These are phyloP conservation scores for Cyprinodon diabolis DNA, from an alignment of 2,797 vertebrate genomes.

Conservation along the genomic window DNA sequence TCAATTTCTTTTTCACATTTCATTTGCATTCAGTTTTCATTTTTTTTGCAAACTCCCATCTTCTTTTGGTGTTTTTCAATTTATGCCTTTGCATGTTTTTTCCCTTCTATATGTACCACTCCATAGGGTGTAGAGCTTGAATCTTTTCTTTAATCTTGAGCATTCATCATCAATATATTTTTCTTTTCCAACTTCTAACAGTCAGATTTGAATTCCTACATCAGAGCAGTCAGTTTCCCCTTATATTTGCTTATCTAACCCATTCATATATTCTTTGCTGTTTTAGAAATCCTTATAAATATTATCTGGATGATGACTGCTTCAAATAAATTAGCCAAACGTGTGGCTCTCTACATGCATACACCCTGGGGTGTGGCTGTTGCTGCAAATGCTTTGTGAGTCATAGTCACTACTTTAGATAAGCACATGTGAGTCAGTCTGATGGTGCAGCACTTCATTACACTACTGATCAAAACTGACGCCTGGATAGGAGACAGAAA, in stretches of 20 bases:
- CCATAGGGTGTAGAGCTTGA: slow-evolving; percentile 17
- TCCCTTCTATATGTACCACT: background rate
- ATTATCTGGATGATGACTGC: slow-evolving; percentile 6
- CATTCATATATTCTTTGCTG: slow-evolving; percentile 31
- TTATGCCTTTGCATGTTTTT: slow-evolving; percentile 27
- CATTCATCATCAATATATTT: slow-evolving; percentile 35
- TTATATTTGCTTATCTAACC: slow-evolving; percentile 39
- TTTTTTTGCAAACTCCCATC: slow-evolving; percentile 50
- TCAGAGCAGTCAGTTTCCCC: slow-evolving; percentile 24
- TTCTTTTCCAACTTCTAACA: slow-evolving; percentile 21
- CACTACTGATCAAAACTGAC: slow-evolving; percentile 37
- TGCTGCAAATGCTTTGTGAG: slow-evolving; percentile 47
- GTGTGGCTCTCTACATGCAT: background rate
- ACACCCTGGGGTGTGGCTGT: slow-evolving; percentile 14
- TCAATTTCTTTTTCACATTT: slow-evolving; percentile 41
- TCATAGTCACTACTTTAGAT: slow-evolving; percentile 45
- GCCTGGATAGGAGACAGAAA: slow-evolving; percentile 26
- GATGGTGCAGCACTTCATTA: slow-evolving; percentile 46
- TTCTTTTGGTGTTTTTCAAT: slow-evolving; percentile 42
- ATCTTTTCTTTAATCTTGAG: slow-evolving; percentile 43
- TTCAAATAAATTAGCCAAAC: slow-evolving; percentile 18
- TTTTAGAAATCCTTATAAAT: slow-evolving; percentile 10
- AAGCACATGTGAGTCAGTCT: slow-evolving; percentile 45
- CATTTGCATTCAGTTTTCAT: slow-evolving; percentile 23
- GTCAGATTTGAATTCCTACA: slow-evolving; percentile 42